Evolutionary conservation across 1,140 invertebrate species (phyloP), one percentile per base, ranked within the genome.

Genomic region (Melipona quadrifasciata): DNA sequence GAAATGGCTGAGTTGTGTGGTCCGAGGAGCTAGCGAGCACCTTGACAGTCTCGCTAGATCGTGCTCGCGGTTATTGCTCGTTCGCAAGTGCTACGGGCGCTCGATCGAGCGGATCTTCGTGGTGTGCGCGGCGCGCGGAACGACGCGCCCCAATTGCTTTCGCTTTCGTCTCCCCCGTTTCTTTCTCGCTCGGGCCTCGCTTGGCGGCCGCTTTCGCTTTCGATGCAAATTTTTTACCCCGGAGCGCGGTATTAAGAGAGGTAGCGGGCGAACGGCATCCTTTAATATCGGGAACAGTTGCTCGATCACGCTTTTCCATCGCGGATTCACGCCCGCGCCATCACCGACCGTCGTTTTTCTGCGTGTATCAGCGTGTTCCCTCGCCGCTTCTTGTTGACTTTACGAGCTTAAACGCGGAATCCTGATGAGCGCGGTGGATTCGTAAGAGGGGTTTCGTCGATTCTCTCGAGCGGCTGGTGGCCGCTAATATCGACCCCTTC

Each of bases 271-370:
- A 89, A 84, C 80, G 84, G 76, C 77, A 65, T 88, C 88, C 78
- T 90, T 90, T 90, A 90, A 90, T 90, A 90, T 90, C 86, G 86
- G 77, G 84, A 90, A 90, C 81, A 86, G 84, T 90, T 90, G 88
- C 86, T 61, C 58, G 88, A 90, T 90, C 89, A 90, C 88, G 89
- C 81, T 78, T 72, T 51, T 47, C 31, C 19, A 39, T 51, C 53
- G 68, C 65, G 65, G 57, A 85, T 64, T 83, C 74, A 24, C 73
- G 67, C n/a, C 12, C 34, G 11, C 47, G 55, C 67, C 10, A 10
- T 17, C 4, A n/a, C 57, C 61, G 39, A 19, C 11, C 64, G 82
- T 76, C 85, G 31, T 84, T 75, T 86, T 89, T 89, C 74, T 71
- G 80, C 80, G 72, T 89, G 75, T 82, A 89, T 87, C 81, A 76